These are phyloP conservation scores for Holothuria leucospilota DNA, from an alignment of 53 echinoderm and acorn worm genomes.

Conservation along the genomic window DNA sequence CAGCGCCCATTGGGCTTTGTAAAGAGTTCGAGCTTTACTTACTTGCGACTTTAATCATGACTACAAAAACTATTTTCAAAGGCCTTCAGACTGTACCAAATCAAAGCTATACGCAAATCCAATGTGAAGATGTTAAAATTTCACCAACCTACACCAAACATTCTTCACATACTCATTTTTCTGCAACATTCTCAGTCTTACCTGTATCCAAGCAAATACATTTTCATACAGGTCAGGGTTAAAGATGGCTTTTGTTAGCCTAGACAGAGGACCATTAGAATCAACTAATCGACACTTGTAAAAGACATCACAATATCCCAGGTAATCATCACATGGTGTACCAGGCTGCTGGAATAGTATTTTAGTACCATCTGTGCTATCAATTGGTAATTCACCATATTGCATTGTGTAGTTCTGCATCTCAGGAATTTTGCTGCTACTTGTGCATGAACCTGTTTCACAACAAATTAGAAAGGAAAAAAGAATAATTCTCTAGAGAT, in stretches of 20 bases:
- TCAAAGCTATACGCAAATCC: too few species aligned
- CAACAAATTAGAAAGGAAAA: background rate
- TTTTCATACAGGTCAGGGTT: constrained; percentile 90
- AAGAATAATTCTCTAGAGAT: too few species aligned
- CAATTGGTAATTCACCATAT: constrained; percentile 54
- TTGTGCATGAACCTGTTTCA: constrained; percentile 51
- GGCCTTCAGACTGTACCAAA: too few species aligned
- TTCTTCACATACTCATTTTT: background rate
- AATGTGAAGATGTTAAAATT: too few species aligned
- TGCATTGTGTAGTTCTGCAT: constrained; percentile 59
- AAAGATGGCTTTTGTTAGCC: constrained; percentile 85
- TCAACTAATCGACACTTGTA: constrained; percentile 89
- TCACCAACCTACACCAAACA: too few species aligned
- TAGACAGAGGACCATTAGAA: constrained; percentile 87
- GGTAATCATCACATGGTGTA: constrained; percentile 81
- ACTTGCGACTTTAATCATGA: too few species aligned
- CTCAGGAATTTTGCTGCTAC: constrained; percentile 33
- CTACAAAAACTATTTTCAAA: too few species aligned
- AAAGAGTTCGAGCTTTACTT: too few species aligned
- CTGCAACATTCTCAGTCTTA: background rate
- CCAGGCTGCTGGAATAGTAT: constrained; percentile 84
- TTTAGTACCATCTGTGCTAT: constrained; percentile 22
- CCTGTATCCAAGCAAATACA: constrained; percentile 93
- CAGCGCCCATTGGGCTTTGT: too few species aligned
- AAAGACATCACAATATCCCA: constrained; percentile 96